Base-by-base conservation (phyloP, 2,888 invertebrate species). In the Lacanobia oleracea region DNA sequence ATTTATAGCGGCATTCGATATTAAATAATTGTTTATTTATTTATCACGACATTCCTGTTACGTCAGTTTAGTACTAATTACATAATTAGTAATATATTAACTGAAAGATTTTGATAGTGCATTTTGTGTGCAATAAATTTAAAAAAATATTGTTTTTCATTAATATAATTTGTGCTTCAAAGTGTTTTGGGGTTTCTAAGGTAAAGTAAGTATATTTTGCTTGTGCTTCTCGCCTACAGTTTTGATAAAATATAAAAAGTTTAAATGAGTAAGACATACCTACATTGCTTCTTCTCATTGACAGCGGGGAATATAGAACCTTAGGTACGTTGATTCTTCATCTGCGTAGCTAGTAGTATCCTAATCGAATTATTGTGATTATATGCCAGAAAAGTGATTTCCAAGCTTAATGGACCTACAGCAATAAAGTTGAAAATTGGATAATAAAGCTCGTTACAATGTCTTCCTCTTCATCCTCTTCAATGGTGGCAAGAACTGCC, bases 1-100 rank as follows among this genome's bases (percentile, higher is more conserved):
- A 88, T 90, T 90, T 88, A 89, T 91, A 89, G 88, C 85, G 61
- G 64, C 84, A 85, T 87, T 88, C 82, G 81, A 87, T 88, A n/a
- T n/a, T n/a, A n/a, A 84, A 86, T 88, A 84, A 88, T 82, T 77
- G 86, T 88, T 88, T 88, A 88, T 89, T 88, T 88, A 88, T 87
- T 87, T 83, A 83, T 82, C 84, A 85, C 83, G 87, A 88, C 86
- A 86, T 82, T 74, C 77, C 59, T 67, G 80, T 86, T 79, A 85
- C 87, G 87, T 84, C 82, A 87, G 75, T 83, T 81, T 73, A 79
- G 43, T 48, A 2, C 3, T 21, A 33, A 67, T 77, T 56, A 12
- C 14, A 37, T n/a, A 61, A 67, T 70, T 37, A 8, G 18, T 43
- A 23, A 12, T 33, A 45, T 8, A 6, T 40, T 2, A 37, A 23